Conservation (phyloP, 2,113 vertebrate species). For the Chroicocephalus ridibundus region DNA sequence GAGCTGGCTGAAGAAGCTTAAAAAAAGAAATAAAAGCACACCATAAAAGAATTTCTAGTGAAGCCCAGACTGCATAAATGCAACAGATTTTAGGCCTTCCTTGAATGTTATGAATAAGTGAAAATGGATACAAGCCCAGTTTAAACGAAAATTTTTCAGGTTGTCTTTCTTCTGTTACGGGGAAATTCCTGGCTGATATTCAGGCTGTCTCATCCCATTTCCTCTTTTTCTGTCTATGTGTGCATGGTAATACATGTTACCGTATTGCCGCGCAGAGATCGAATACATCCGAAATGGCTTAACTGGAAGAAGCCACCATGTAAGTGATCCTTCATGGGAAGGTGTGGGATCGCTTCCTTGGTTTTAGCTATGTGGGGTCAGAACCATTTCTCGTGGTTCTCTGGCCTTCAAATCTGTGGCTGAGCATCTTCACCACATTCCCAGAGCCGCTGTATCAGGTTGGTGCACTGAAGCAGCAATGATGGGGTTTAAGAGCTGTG, state of each 20-base stretch:
- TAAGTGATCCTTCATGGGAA: not conserved
- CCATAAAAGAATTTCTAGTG: not conserved
- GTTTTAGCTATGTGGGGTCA: not conserved
- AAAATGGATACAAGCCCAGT: not conserved
- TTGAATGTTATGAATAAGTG: not conserved
- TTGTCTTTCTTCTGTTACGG: not conserved
- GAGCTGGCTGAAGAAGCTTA: not conserved
- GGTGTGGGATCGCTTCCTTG: not conserved
- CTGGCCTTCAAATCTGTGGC: not conserved
- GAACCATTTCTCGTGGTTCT: not conserved
- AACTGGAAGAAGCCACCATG: not conserved
- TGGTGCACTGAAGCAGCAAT: not conserved
- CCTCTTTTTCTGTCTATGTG: not conserved
- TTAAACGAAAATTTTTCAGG: not conserved
- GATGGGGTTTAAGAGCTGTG: not conserved
- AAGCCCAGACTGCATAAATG: not conserved
- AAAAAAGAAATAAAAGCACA: not conserved
- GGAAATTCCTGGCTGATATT: not conserved
- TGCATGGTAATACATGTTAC: not conserved
- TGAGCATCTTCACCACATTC: not conserved
- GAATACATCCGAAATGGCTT: not conserved
- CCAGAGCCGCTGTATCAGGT: not conserved
- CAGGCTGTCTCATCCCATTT: not conserved
- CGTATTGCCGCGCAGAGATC: not conserved
- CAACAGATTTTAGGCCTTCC: not conserved